Percentiles rank a stretch among this genome's conserved stretches.
Conservation (phyloP, 1,140 invertebrate species). For the Propsilocerus akamusi region DNA sequence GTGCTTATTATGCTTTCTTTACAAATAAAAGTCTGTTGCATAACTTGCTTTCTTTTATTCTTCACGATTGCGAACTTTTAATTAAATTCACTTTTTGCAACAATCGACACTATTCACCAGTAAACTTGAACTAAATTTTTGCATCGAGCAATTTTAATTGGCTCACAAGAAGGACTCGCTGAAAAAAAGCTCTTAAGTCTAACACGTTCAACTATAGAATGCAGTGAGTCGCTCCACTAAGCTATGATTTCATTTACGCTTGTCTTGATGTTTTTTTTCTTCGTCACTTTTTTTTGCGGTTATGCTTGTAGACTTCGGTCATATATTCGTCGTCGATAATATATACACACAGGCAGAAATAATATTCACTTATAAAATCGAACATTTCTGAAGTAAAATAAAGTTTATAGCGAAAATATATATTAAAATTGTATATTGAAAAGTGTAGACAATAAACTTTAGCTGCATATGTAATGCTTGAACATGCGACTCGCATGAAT, state of each 20-base stretch:
- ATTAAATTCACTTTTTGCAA: not conserved
- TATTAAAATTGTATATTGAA: too few relatives aligned
- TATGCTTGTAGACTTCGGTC: not conserved
- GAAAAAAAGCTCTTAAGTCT: not conserved
- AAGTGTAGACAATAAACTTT: too few relatives aligned
- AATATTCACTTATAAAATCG: too few relatives aligned
- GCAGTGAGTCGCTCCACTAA: not conserved
- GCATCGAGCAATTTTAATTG: not conserved
- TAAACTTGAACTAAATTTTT: not conserved
- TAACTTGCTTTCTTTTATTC: not conserved
- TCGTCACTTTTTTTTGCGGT: too few relatives aligned
- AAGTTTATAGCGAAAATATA: too few relatives aligned
- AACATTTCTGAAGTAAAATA: too few relatives aligned
- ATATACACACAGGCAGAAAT: too few relatives aligned
- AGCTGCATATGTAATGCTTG: too few relatives aligned
- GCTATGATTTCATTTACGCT: not conserved
- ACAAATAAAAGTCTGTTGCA: not conserved
- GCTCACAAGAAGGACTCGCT: not conserved
- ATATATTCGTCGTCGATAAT: not conserved
- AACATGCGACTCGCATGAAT: too few relatives aligned
- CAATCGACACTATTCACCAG: too few relatives aligned
- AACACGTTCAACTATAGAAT: not conserved
- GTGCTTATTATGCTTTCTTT: slow-evolving; percentile 4
- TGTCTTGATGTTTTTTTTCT: not conserved
- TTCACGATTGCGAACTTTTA: not conserved